Base-by-base conservation (phyloP, 2,113 vertebrate species). In the Agelaius phoeniceus region DNA sequence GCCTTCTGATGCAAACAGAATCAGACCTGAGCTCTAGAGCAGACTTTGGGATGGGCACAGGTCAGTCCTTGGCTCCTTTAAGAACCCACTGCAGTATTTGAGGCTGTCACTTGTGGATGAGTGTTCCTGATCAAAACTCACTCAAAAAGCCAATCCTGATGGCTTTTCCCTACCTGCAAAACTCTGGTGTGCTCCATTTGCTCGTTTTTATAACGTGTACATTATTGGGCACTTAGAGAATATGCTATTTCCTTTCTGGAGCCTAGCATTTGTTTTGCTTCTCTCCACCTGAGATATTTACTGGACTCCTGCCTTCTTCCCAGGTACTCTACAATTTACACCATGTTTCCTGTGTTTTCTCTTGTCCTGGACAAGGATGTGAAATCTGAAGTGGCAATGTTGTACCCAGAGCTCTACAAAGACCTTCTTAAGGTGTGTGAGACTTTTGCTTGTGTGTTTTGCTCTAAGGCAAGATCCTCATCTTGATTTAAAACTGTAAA, bases 271-370 rank as follows among this genome's bases (percentile, higher is more conserved):
- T 51, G 12, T 79, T 77, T 77, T 76, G 55, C 4, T 66, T 11
- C 10, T 24, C 41, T 74, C 23, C 23, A 31, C 22, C 17, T 67
- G 48, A 54, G 21, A 5, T 83, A 44, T 80, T 71, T n/a, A 14
- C 54, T 75, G 33, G 2, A 83, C 28, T 91, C 77, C 55, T 74
- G 4, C 63, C 14, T 66, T 48, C 58, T 46, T 87, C 92, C 44
- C 89, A 99, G 99, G 89, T 99, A 99, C 90, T 99, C 99, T 87
- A 99, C 99, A 13, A 98, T 99, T 95, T 99, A 99, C 92, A 99
- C 99, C n/a, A 99, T 99, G 99, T 99, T 99, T 91, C 99, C 99
- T 0, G 99, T 99, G 39, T 99, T 99, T 94, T 99, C 99, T 63
- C 98, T 99, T 89, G 99, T 99, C 46, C 87, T 99, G 98, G 99